Percentiles rank a stretch among this genome's conserved stretches.
phyloP scores from a whole-genome alignment of 2,113 vertebrate species.

The Opisthocomus hoazin region DNA sequence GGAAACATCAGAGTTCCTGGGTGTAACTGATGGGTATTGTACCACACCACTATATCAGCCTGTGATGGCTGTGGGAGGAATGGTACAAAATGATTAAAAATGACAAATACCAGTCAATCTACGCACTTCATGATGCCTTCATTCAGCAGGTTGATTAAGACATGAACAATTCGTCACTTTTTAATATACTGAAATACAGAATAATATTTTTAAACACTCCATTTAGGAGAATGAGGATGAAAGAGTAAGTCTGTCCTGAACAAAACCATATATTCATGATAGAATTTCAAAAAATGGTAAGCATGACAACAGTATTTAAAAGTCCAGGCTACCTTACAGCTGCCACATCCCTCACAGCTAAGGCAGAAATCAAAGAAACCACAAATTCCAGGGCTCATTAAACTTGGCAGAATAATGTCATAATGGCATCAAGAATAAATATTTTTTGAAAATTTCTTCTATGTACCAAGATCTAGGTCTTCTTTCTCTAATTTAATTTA shows the following conservation, averaged over 20 bases:
- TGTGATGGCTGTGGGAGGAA: not conserved
- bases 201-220: not conserved
- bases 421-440: not conserved
- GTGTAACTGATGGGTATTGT: not conserved
- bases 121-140: not conserved
- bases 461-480: not conserved
- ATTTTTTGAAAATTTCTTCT: not conserved
- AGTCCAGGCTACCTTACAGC: not conserved
- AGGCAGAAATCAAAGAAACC: not conserved
- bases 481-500: not conserved
- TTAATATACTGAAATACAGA: not conserved
- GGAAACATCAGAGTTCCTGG: not conserved
- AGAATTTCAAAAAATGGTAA: not conserved
- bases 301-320: not conserved
- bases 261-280: not conserved
- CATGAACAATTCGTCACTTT: not conserved
- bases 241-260: not conserved
- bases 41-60: not conserved
- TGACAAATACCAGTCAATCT: not conserved
- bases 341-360: not conserved
- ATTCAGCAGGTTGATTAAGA: not conserved
- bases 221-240: not conserved
- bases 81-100: not conserved
- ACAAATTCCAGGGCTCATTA: not conserved
- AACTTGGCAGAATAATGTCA: not conserved